A percentile compares a stretch with the other conserved stretches of the same genome.
phyloP scores from a whole-genome alignment of 2,888 invertebrate species.

The Lepidocyrtoides sp. region DNA sequence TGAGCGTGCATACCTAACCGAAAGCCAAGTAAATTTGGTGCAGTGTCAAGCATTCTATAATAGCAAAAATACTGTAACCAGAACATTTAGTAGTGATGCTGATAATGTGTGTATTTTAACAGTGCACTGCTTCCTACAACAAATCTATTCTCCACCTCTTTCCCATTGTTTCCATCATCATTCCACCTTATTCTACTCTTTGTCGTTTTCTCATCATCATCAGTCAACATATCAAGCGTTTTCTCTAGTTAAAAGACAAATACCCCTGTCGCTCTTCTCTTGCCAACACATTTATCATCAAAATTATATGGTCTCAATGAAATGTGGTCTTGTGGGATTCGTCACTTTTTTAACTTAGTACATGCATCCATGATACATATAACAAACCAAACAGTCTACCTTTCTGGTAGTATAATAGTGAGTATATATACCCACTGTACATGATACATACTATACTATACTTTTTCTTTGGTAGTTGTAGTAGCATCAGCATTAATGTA shows the following conservation, averaged over 20 bases:
- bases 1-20: conserved; percentile 33
- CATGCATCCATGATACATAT: too few species aligned
- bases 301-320: conserved; percentile 82
- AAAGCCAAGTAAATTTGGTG: conserved; percentile 6
- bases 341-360: conserved; percentile 78
- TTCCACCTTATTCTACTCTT: conserved; percentile 41
- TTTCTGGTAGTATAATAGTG: not conserved
- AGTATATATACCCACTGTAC: too few species aligned
- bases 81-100: not conserved
- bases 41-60: not conserved
- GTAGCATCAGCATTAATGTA: not conserved
- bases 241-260: conserved; percentile 77
- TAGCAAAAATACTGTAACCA: too few species aligned
- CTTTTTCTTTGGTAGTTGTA: not conserved
- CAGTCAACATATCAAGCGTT: conserved; percentile 75
- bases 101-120: not conserved
- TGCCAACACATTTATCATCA: conserved; percentile 81
- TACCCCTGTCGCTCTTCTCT: conserved; percentile 79
- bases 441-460: not conserved
- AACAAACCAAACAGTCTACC: conserved; percentile 42
- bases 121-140: not conserved
- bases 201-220: conserved; percentile 47
- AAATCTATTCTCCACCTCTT: conserved; percentile 26
- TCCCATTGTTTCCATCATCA: conserved; percentile 14
- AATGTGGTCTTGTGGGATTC: conserved; percentile 82